These are phyloP conservation scores for Adelphocoris suturalis DNA, from an alignment of 2,888 invertebrate species.

Conservation along the genomic window DNA sequence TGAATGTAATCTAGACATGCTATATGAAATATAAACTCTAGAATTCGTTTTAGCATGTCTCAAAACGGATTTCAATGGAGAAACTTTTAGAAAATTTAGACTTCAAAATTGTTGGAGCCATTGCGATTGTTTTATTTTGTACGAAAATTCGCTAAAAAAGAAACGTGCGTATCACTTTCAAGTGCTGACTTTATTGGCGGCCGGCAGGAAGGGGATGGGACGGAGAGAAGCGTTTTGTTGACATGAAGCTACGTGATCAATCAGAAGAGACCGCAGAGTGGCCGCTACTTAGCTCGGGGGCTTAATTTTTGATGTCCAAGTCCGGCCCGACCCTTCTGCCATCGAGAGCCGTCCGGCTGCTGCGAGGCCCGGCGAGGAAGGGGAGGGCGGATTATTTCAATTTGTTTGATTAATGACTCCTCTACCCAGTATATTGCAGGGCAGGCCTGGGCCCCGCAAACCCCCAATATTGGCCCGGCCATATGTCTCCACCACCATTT, in stretches of 20 bases:
- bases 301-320: slow-evolving; percentile 70
- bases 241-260: slow-evolving; percentile 69
- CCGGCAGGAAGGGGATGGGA: not conserved
- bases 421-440: slow-evolving; percentile 63
- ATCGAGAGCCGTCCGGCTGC: not conserved
- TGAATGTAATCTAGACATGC: too few relatives aligned
- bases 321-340: not conserved
- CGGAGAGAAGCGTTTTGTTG: slow-evolving; percentile 53
- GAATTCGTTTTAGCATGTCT: too few relatives aligned
- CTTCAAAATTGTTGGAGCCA: too few relatives aligned
- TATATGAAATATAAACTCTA: too few relatives aligned
- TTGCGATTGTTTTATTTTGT: too few relatives aligned
- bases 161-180: not conserved
- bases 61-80: too few relatives aligned
- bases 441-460: slow-evolving; percentile 48
- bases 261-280: slow-evolving; percentile 59
- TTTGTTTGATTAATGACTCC: slow-evolving; percentile 74
- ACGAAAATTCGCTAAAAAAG: not conserved
- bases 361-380: slow-evolving; percentile 40
- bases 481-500: slow-evolving; percentile 69
- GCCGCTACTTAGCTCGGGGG: slow-evolving; percentile 63
- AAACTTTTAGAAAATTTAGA: too few relatives aligned
- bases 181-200: not conserved
- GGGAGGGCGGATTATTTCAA: slow-evolving; percentile 72
- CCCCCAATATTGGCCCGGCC: slow-evolving; percentile 67